Evolutionary conservation across 2,113 vertebrate species (phyloP).

Genomic region (Peromyscus californicus): DNA sequence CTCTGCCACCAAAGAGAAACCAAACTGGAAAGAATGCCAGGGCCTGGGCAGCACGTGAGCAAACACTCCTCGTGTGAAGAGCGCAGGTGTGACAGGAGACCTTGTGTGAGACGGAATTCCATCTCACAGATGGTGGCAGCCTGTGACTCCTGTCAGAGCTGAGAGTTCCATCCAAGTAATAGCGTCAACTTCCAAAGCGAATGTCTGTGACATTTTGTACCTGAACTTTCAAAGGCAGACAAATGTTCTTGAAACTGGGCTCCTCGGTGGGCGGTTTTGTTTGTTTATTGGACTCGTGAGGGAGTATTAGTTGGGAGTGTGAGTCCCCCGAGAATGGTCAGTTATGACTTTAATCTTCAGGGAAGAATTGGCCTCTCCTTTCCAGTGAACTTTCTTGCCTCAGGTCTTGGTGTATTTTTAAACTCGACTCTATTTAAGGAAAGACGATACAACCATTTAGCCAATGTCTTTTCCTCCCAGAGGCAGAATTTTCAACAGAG

Average conservation of each 20-base stretch:
- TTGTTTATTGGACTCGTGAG: conserved; percentile 60
- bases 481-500: conserved; percentile 42
- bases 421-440: conserved; percentile 33
- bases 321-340: conserved; percentile 53
- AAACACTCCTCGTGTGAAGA: neutral
- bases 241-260: neutral
- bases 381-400: conserved; percentile 12
- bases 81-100: neutral
- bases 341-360: conserved; percentile 46
- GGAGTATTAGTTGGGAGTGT: neutral
- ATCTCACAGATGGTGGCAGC: neutral
- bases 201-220: conserved; percentile 13
- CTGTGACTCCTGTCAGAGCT: neutral
- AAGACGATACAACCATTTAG: conserved; percentile 31
- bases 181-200: neutral
- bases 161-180: neutral
- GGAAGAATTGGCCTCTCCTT: neutral
- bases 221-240: conserved; percentile 19
- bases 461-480: conserved; percentile 19
- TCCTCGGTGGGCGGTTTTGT: conserved; percentile 31
- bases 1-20: conserved; percentile 30
- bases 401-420: conserved; percentile 58
- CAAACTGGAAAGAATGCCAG: neutral
- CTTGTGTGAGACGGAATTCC: conserved; percentile 43
- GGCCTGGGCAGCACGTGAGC: neutral